These are phyloP conservation scores for Leptinotarsa rubiginosa DNA, from an alignment of 2,888 invertebrate species.

Conservation along the genomic window DNA sequence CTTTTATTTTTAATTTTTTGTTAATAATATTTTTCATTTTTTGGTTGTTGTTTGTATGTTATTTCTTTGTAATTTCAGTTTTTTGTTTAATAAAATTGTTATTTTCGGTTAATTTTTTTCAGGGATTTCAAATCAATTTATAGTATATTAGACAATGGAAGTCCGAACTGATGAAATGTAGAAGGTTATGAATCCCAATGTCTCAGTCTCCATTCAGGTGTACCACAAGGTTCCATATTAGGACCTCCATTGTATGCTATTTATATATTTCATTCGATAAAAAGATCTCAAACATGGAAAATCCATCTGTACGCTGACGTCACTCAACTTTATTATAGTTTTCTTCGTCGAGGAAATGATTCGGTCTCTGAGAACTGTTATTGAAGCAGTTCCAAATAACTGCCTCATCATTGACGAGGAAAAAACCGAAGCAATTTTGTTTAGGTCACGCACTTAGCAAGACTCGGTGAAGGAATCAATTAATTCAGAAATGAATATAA, in stretches of 20 bases:
- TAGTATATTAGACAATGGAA: too few species aligned
- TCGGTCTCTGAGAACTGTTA: neutral
- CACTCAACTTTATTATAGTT: constrained; percentile 23
- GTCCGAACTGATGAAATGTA: too few species aligned
- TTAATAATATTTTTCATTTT: too few species aligned
- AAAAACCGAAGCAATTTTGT: neutral
- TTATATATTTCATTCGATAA: neutral
- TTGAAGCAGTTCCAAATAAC: neutral
- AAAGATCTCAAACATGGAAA: neutral
- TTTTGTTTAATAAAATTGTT: too few species aligned
- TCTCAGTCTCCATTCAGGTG: neutral
- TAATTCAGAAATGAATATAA: neutral
- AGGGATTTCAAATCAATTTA: too few species aligned
- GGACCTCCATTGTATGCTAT: constrained; percentile 14
- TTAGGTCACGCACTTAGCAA: neutral
- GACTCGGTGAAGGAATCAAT: neutral
- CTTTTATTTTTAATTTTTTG: too few species aligned
- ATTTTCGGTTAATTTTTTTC: too few species aligned
- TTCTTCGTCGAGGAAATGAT: neutral
- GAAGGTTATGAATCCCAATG: neutral
- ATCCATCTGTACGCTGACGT: constrained; percentile 24
- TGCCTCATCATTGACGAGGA: neutral
- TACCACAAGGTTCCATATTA: constrained; percentile 7
- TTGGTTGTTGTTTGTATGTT: too few species aligned
- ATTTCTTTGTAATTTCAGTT: too few species aligned